These are phyloP conservation scores for Thyatira batis DNA, from an alignment of 2,888 invertebrate genomes.

Conservation along the genomic window DNA sequence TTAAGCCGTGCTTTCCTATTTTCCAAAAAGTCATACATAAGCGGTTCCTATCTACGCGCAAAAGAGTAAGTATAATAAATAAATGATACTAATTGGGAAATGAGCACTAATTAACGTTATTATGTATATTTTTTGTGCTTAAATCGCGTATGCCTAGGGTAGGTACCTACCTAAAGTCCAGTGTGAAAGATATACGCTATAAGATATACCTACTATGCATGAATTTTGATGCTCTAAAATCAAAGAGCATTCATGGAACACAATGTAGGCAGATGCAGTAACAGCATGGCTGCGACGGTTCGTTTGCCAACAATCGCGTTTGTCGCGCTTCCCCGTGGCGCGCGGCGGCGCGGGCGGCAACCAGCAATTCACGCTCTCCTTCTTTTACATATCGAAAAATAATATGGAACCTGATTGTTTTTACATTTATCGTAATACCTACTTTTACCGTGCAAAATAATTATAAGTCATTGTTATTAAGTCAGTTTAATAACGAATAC, in stretches of 20 bases:
- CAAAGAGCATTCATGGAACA: neutral
- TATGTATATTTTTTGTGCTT: too few relatives aligned
- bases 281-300: conserved; percentile 60
- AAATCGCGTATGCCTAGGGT: too few relatives aligned
- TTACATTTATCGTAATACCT: neutral
- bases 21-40: too few relatives aligned
- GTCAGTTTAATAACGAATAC: too few relatives aligned
- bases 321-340: conserved; percentile 59
- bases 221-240: neutral
- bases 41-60: too few relatives aligned
- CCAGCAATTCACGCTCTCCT: conserved; percentile 27
- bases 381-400: conserved; percentile 21
- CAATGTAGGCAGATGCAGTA: conserved; percentile 63
- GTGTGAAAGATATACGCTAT: neutral
- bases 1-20: neutral
- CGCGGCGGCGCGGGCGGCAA: conserved; percentile 35
- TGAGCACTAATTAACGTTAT: too few relatives aligned
- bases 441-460: too few relatives aligned
- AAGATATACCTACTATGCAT: neutral
- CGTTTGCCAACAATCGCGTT: conserved; percentile 77
- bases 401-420: conserved; percentile 32
- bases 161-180: too few relatives aligned
- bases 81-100: too few relatives aligned
- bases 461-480: too few relatives aligned
- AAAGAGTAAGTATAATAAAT: too few relatives aligned